These are phyloP conservation scores for Tringa solitaria DNA, from an alignment of 2,113 vertebrate genomes.

Conservation along the genomic window DNA sequence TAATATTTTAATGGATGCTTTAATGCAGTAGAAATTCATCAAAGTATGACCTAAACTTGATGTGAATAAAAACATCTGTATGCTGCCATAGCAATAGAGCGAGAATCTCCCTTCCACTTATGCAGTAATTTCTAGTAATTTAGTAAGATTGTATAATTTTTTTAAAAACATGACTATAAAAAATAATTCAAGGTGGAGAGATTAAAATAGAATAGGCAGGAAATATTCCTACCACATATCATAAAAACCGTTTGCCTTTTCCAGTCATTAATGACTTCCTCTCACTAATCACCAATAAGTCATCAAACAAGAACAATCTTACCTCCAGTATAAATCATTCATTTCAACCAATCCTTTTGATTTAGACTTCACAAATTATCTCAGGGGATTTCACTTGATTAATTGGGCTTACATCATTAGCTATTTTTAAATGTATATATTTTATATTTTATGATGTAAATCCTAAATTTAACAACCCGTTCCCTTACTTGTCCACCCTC, in stretches of 20 bases:
- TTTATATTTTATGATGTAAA: background rate
- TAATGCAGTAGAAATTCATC: background rate
- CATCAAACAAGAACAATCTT: background rate
- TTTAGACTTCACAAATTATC: background rate
- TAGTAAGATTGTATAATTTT: background rate
- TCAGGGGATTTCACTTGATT: background rate
- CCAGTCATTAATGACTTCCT: background rate
- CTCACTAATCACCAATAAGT: background rate
- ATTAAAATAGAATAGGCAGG: background rate
- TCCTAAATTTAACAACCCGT: background rate
- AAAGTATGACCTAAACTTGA: background rate
- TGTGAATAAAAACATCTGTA: background rate
- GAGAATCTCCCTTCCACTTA: background rate
- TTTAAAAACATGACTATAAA: background rate
- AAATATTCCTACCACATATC: background rate
- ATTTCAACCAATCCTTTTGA: background rate
- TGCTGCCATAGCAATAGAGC: background rate
- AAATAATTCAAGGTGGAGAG: background rate
- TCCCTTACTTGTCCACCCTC: background rate
- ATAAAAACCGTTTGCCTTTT: background rate
- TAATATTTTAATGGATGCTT: slow-evolving; percentile 1
- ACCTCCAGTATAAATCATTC: background rate
- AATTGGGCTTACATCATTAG: background rate
- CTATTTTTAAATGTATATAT: background rate
- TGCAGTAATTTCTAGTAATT: background rate